Base-by-base conservation (phyloP, 2,797 vertebrate species). In the Eupleurogrammus muticus region DNA sequence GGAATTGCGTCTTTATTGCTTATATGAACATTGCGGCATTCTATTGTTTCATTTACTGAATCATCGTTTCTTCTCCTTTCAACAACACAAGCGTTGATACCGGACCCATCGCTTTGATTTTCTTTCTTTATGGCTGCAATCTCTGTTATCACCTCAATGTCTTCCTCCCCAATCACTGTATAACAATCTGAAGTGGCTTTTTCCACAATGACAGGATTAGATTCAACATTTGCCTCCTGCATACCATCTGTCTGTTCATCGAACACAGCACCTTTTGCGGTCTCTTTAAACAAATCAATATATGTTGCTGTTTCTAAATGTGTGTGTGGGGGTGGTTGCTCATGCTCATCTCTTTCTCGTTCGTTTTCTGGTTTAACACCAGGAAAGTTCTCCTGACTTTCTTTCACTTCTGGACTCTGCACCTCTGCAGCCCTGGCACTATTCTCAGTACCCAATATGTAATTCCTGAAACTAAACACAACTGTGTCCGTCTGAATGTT, bases 401-500 rank as follows among this genome's bases (percentile, higher is more conserved):
- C 54, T 36, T 47, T 42, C 48, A 53, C 8, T 63, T 68, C 70
- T 11, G 61, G 42, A n/a, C 65, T 75, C 64, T 81, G 66, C 1
- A 12, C 75, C 73, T 77, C 77, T 42, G 32, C 48, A 73, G 61
- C 58, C 66, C 48, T 49, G 1, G 23, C 36, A 56, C 40, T 65
- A 21, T 48, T 79, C 48, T 35, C 68, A 50, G 58, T 87, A 7
- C 93, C 94, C 77, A 94, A 83, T 73, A 95, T 90, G 82, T 94
- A 95, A 85, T 94, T 78, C 87, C 85, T 93, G 77, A 95, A 95
- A 86, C 92, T 93, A 89, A 95, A 95, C 90, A 91, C 83, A 75
- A 88, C 70, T 73, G 73, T 81, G 73, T 91, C 87, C 66, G 42
- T 83, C 64, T 74, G 85, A 75, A 73, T 80, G 69, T 80, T 80